Percentiles rank a stretch among this genome's conserved stretches.
phyloP scores from a whole-genome alignment of 1,140 invertebrate genomes.

The Drosophila asahinai region DNA sequence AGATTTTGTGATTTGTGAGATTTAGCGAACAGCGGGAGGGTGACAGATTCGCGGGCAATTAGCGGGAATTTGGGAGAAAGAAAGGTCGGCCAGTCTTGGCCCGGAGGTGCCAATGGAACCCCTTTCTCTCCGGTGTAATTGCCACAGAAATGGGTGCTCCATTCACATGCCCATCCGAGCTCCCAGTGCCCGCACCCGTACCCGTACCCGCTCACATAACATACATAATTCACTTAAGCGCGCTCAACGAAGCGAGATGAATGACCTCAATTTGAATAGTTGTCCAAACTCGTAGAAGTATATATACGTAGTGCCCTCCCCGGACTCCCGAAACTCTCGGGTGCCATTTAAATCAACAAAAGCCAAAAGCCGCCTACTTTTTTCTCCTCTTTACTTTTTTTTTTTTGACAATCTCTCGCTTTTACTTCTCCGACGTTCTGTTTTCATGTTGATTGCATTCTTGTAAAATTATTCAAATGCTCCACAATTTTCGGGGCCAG shows the following conservation, averaged over 20 bases:
- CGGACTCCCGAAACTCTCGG: conserved; percentile 51
- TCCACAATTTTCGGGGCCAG: conserved; percentile 78
- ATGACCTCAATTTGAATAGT: conserved; percentile 85
- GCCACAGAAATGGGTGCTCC: conserved; percentile 40
- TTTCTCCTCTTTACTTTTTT: background rate
- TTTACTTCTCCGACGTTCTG: conserved; percentile 42
- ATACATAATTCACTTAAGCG: conserved; percentile 82
- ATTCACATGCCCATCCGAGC: conserved; percentile 49
- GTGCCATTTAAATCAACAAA: conserved; percentile 79
- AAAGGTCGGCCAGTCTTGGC: conserved; percentile 55
- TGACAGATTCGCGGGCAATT: conserved; percentile 65
- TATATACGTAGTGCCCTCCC: conserved; percentile 6
- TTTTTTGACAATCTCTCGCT: conserved; percentile 59
- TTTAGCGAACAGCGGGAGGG: conserved; percentile 17
- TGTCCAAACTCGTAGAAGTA: conserved; percentile 31
- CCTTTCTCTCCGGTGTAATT: background rate
- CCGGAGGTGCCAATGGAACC: conserved; percentile 56
- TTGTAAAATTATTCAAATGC: conserved; percentile 81
- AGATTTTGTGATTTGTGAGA: conserved; percentile 29
- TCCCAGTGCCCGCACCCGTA: conserved; percentile 1
- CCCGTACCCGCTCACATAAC: conserved; percentile 62
- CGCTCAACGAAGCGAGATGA: conserved; percentile 84
- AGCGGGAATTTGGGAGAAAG: conserved; percentile 50
- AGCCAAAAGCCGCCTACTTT: conserved; percentile 69
- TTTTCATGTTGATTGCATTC: conserved; percentile 74